These are phyloP conservation scores for Gambelia wislizenii DNA, from an alignment of 2,797 vertebrate species.

Conservation along the genomic window DNA sequence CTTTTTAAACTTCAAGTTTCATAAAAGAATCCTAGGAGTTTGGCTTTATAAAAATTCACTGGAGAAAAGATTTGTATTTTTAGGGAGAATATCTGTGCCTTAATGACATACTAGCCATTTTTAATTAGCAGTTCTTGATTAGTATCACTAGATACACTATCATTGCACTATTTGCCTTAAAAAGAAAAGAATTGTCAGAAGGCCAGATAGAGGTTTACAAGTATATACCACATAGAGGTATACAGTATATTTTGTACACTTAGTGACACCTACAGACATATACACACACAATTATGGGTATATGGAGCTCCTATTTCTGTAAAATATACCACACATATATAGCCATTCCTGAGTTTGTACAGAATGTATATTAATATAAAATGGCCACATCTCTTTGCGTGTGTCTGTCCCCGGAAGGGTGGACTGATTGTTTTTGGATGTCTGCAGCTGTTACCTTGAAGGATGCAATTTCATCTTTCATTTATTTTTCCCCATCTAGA, in stretches of 20 bases:
- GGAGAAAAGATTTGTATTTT: conserved; percentile 64
- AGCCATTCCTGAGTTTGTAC: conserved; percentile 76
- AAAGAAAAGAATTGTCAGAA: conserved; percentile 52
- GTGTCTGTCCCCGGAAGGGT: conserved; percentile 99
- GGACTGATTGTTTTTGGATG: conserved; percentile 99
- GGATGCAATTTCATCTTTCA: conserved; percentile 99
- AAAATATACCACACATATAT: conserved; percentile 81
- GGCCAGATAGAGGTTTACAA: conserved; percentile 68
- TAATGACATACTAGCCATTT: conserved; percentile 58
- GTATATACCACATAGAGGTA: conserved; percentile 26
- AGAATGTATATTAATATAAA: conserved; percentile 83
- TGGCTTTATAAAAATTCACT: conserved; percentile 53
- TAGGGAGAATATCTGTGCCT: conserved; percentile 61
- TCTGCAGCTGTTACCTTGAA: conserved; percentile 99
- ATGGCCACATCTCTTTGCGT: conserved; percentile 97
- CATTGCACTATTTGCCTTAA: conserved; percentile 48
- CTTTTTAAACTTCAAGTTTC: conserved; percentile 60
- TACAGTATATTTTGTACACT: conserved; percentile 76
- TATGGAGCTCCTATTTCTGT: conserved; percentile 76
- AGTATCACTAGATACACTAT: conserved; percentile 60
- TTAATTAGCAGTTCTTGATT: conserved; percentile 59
- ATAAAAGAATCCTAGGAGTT: conserved; percentile 43
- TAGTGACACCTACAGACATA: conserved; percentile 69
- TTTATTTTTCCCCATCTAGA: conserved; percentile 99
- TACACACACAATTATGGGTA: conserved; percentile 75